Evolutionary conservation across 1,140 invertebrate genomes (phyloP), one percentile per base, ranked within the genome.

Genomic region (Nebria ingens): DNA sequence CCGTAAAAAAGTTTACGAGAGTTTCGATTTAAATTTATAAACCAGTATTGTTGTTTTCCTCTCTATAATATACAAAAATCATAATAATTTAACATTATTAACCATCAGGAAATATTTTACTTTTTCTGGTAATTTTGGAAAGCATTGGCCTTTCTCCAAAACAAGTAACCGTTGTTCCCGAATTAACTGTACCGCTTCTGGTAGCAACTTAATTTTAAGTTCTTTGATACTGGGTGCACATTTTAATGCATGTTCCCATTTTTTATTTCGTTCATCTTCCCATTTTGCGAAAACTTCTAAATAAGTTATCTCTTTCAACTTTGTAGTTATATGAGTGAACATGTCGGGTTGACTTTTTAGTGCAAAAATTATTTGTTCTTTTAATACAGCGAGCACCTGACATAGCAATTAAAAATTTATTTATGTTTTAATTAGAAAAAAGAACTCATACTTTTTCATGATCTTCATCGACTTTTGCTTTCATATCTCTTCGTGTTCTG

Each of bases 401-500:
- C 59, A 54, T 4, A 6, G 17, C 9, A n/a, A 49, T 19, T n/a
- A 50, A 52, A 9, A 20, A 52, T 55, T 51, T 54, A 49, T 29
- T 38, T 22, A 15, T 17, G 19, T 11, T 23, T 19, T 25, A 53
- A 25, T 53, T 34, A 53, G 15, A 4, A 19, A 19, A 6, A 54
- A 54, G 17, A 17, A 54, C 17, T 21, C 12, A 25, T 56, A 65
- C 64, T 55, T 67, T 66, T 4, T 57, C 34, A 59, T 68, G 68
- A 50, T 69, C 67, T 2, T 57, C 57, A 1, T 57, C 55, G 19
- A 61, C 62, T 2, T 56, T 64, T 6, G 60, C 67, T 52, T 66
- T 65, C 67, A 69, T 69, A 56, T 69, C 67, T 21, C 61, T 57
- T 54, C 66, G 60, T 1, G 67, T 69, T 56, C 63, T 63, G 6